Conservation (phyloP, 1,140 invertebrate genomes). For the Bombus confusus region DNA sequence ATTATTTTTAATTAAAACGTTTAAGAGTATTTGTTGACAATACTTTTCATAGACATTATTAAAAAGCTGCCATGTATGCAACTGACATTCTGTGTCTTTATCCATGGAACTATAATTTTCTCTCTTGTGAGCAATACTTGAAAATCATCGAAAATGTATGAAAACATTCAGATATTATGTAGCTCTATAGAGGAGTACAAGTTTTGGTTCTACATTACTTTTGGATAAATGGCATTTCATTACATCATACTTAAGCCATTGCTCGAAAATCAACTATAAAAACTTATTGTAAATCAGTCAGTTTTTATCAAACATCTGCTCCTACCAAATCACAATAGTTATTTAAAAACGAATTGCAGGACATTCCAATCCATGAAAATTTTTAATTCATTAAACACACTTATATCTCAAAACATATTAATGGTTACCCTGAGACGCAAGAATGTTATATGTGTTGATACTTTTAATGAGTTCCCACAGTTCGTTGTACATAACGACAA, state of each 20-base stretch:
- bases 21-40: conserved; percentile 79
- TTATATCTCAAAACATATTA: conserved; percentile 11
- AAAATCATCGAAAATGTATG: conserved; percentile 59
- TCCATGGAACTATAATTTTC: conserved; percentile 43
- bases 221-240: conserved; percentile 50
- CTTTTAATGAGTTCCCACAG: conserved; percentile 47
- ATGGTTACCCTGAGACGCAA: conserved; percentile 48
- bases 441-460: conserved; percentile 27
- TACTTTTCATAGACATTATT: conserved; percentile 75
- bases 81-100: conserved; percentile 41
- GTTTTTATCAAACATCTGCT: conserved; percentile 61
- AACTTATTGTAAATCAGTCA: conserved; percentile 75
- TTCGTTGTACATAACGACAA: conserved; percentile 67
- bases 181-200: conserved; percentile 43
- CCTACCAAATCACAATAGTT: conserved; percentile 63
- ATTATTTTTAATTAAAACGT: conserved; percentile 80
- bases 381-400: conserved; percentile 37
- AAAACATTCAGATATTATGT: conserved; percentile 52
- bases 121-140: conserved; percentile 57
- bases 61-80: conserved; percentile 72
- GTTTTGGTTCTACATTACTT: conserved; percentile 54
- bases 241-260: conserved; percentile 59
- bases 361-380: conserved; percentile 66
- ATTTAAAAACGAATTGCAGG: conserved; percentile 71
- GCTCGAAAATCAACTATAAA: conserved; percentile 71